phyloP scores from a whole-genome alignment of 2,797 vertebrate genomes.

The Peromyscus eremicus region DNA sequence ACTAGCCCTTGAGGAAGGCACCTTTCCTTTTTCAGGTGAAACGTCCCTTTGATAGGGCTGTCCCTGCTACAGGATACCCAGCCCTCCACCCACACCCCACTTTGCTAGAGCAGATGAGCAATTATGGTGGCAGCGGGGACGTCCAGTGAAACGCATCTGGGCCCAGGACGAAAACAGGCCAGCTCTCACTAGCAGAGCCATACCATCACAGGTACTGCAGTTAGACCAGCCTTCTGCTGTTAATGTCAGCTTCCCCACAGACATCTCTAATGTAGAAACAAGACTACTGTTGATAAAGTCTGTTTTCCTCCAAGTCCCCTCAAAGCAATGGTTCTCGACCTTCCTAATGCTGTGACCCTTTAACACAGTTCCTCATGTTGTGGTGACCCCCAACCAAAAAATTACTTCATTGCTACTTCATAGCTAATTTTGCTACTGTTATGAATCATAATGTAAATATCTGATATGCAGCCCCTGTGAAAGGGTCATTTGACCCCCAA shows the following conservation, averaged over 20 bases:
- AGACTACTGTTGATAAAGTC: neutral
- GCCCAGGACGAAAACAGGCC: neutral
- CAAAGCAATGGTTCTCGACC: neutral
- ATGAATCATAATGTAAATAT: neutral
- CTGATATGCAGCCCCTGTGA: neutral
- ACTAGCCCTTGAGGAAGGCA: constrained; percentile 37
- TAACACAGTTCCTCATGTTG: neutral
- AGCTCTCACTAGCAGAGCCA: neutral
- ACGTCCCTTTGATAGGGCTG: neutral
- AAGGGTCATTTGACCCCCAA: neutral
- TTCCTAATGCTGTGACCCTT: neutral
- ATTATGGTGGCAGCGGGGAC: neutral
- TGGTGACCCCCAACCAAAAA: neutral
- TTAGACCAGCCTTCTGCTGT: neutral
- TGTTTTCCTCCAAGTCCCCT: neutral
- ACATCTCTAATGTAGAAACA: constrained; percentile 19
- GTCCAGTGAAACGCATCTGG: neutral
- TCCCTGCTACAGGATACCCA: neutral
- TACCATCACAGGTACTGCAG: neutral
- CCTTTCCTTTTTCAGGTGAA: constrained; percentile 42
- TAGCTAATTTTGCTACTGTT: neutral
- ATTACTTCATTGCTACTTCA: neutral
- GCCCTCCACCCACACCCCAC: too few relatives aligned
- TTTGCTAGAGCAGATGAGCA: neutral
- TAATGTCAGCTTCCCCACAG: neutral